Evolutionary conservation across 2,113 vertebrate species (phyloP), one percentile per base, ranked within the genome.

Genomic region (Eublepharis macularius): DNA sequence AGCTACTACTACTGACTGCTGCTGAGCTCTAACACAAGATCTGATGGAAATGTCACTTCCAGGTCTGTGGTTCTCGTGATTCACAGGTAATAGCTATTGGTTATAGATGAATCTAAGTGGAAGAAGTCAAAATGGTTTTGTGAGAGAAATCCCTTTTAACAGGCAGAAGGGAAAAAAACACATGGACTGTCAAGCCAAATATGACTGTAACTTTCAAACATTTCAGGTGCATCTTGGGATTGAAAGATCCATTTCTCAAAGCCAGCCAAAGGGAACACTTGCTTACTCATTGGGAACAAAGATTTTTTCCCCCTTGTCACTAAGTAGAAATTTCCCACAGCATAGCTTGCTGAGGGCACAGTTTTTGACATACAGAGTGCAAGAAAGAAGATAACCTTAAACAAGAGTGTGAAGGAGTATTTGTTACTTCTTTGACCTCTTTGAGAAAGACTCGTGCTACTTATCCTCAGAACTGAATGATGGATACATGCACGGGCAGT

Each of bases 31-130:
- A 80, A 85, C 63, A 76, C n/a, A 47, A 80, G 51, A 16, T 34
- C 43, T 74, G 84, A 86, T 65, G 69, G 34, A 80, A 80, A 0
- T 86, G 84, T 86, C 77, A 80, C 51, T 80, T 80, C 75, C 70
- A 80, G 54, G 69, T 49, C 43, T 36, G 26, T 36, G n/a, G 68
- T n/a, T 49, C 77, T 49, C 54, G 65, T 74, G 41, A 80, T 39
- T 80, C 69, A 65, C 14, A 65, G 68, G 43, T 51, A 72, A 43
- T 43, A 73, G 12, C 68, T 14, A 36, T 39, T 45, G 84, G 51
- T 65, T 80, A 36, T 17, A 80, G 69, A 80, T 73, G 84, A 80
- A 85, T 74, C 54, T 21, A 79, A 80, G 68, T 36, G 34, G 24
- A 36, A 49, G 32, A 63, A 47, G 45, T 32, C 36, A 7, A 24